Percentiles rank a stretch among this genome's conserved stretches.
These are phyloP conservation scores for Parus major DNA, from an alignment of 2,113 vertebrate species.

Conservation along the genomic window DNA sequence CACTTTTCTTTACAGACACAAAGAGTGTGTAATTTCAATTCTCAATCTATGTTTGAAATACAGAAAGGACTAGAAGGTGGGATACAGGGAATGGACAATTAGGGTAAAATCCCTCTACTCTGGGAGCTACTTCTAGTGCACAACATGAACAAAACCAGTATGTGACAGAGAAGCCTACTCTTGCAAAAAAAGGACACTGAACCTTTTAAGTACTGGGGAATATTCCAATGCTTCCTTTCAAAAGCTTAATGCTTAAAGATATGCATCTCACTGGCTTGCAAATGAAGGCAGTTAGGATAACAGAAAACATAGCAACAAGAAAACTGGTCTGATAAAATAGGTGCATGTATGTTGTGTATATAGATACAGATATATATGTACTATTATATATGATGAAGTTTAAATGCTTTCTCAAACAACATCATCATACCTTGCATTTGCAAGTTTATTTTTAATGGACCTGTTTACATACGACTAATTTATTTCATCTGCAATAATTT, in stretches of 20 bases:
- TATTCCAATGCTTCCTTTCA: neutral
- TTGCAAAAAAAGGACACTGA: neutral
- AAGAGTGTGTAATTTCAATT: neutral
- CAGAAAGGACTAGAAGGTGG: neutral
- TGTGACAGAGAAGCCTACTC: neutral
- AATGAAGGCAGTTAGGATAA: neutral
- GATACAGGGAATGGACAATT: conserved; percentile 25
- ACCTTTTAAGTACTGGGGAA: neutral
- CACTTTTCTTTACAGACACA: conserved; percentile 56
- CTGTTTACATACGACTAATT: neutral
- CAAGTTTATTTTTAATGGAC: neutral
- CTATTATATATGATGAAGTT: neutral
- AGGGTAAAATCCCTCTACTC: conserved; percentile 13
- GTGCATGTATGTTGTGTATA: neutral
- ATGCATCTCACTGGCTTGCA: neutral
- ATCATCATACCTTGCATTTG: neutral
- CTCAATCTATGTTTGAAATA: neutral
- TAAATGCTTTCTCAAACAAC: neutral
- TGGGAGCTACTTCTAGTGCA: neutral
- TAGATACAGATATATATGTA: neutral
- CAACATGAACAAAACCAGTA: neutral
- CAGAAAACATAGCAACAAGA: neutral
- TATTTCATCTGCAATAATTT: neutral
- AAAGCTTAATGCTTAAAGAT: neutral
- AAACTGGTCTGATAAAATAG: neutral